Base-by-base conservation (phyloP, 2,113 vertebrate genomes). In the Polypterus bichir region DNA sequence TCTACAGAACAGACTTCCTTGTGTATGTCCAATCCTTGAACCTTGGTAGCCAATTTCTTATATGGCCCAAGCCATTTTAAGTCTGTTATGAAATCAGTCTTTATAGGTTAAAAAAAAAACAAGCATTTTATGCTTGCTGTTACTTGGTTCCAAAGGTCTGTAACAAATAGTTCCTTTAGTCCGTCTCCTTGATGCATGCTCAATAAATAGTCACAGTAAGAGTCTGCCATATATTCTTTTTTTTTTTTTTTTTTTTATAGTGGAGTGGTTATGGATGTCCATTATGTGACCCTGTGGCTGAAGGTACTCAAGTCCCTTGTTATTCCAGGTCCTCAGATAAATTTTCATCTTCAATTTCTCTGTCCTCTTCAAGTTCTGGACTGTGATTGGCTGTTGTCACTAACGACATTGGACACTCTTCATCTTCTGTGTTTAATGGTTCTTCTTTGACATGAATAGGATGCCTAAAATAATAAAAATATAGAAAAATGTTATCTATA, bases 181-280 rank as follows among this genome's bases (percentile, higher is more conserved):
- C 73, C 79, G 81, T 90, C 88, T 84, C 91, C 90, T 84, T 84
- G 87, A 90, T 88, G 86, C 93, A 96, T 97, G 93, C 90, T 91
- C 90, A 97, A 97, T 97, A 98, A 98, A 97, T 95, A 97, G 91
- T 97, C 94, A 91, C 89, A 91, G 90, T 92, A 92, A 93, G 86
- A 89, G 87, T 86, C 73, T 87, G 83, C 88, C 88, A 90, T 88
- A 89, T 87, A 86, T 86, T 85, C 80, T 86, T 86, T n/a, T n/a
- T n/a, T n/a, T n/a, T n/a, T 1, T 27, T 27, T 27, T 27, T 27
- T 27, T 27, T 27, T 27, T 27, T 88, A 83, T 86, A 85, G 85
- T 48, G 85, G 86, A 92, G 93, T 94, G 91, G 89, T 94, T 92
- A 68, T 90, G 83, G 86, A 90, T 90, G 89, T 85, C 88, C 86